Percentiles rank a stretch among this genome's conserved stretches.
These are phyloP conservation scores for Acipenser ruthenus DNA, from an alignment of 2,797 vertebrate genomes.

Conservation along the genomic window DNA sequence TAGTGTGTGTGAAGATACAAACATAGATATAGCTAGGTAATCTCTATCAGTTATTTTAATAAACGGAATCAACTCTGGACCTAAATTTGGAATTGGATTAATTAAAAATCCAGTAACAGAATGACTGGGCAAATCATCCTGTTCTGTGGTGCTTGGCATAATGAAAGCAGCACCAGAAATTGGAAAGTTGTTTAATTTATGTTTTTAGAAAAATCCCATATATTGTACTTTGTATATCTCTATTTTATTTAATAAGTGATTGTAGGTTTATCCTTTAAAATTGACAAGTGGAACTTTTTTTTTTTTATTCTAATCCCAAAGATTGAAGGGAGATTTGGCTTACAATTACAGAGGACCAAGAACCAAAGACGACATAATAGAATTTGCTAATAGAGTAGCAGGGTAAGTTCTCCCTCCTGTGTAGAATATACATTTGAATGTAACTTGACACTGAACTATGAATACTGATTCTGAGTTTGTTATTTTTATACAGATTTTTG, in stretches of 20 bases:
- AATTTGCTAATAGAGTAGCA: conserved; percentile 92
- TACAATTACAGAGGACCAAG: conserved; percentile 94
- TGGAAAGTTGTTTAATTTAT: conserved; percentile 15
- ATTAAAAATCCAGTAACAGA: too few species aligned
- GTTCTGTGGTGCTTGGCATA: too few species aligned
- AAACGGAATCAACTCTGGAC: too few species aligned
- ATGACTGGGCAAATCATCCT: too few species aligned
- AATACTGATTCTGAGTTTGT: too few species aligned
- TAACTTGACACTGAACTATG: too few species aligned
- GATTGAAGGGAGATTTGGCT: conserved; percentile 87
- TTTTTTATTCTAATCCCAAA: conserved; percentile 32
- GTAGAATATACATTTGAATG: background rate
- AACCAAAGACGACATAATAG: conserved; percentile 94
- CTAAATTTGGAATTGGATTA: too few species aligned
- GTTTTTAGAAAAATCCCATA: background rate
- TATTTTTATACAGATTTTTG: too few species aligned
- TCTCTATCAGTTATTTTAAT: too few species aligned
- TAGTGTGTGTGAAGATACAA: too few species aligned
- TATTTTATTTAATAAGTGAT: background rate
- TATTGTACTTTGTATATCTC: background rate
- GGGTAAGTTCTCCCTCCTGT: conserved; percentile 65
- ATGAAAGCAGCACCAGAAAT: background rate
- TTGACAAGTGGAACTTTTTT: conserved; percentile 1
- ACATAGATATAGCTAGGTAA: too few species aligned
- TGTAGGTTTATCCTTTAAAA: background rate